Base-by-base conservation (phyloP, 1,140 invertebrate genomes). In the Dendrolimus punctatus region DNA sequence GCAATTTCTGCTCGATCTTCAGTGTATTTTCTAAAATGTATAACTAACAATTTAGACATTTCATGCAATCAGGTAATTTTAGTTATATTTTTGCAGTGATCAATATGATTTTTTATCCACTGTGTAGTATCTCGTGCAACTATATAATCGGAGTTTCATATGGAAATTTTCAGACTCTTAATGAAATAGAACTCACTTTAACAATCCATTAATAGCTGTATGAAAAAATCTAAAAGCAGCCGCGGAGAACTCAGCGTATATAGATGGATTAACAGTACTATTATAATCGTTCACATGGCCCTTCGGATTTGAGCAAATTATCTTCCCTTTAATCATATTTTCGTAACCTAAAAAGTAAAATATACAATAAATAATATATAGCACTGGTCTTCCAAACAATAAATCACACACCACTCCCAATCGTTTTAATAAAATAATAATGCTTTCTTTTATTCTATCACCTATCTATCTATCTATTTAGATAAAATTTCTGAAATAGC, bases 281-380 rank as follows among this genome's bases (percentile, higher is more conserved):
- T 54, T 46, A 38, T 54, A 54, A 38, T 54, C 53, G n/a, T 54
- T 54, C 2, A 54, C 36, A 38, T 43, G 49, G 5, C 40, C 23
- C 0, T 37, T 4, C 6, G 40, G 40, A 9, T 54, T 8, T 4
- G 5, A 40, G 40, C 48, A 54, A 39, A 48, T 48, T 37, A 54
- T 38, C 39, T 54, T 54, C 42, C 49, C 7, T 42, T 42, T 38
- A 38, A 48, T 8, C 46, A 54, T 54, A 38, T 54, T 48, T 38
- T 49, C 10, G 3, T 40, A 6, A 47, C 53, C 53, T 54, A n/a
- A 8, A 43, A 48, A 37, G 23, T 3, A 39, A 39, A 49, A n/a
- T 10, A 8, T 8, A n/a, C 23, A 4, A 45, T 7, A 6, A 45
- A 45, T 9, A 45, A n/a, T n/a, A n/a, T n/a, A n/a, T n/a, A n/a